Percentiles rank a stretch among this genome's conserved stretches.
Evolutionary conservation across 2,888 invertebrate genomes (phyloP).

Genomic region (Trichacis sp.): DNA sequence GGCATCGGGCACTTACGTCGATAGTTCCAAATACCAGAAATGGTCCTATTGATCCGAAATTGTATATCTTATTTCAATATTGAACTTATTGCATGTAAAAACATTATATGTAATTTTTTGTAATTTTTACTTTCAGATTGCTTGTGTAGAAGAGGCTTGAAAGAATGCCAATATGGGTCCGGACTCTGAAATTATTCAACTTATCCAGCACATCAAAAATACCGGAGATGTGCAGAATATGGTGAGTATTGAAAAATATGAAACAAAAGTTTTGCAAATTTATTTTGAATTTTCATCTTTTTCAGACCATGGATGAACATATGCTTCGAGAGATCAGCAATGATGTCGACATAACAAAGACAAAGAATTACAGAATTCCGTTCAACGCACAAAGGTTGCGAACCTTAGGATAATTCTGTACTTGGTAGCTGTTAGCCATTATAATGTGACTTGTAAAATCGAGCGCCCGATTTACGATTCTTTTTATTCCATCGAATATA

Average conservation of each 20-base stretch:
- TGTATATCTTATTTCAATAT: slow-evolving; percentile 65
- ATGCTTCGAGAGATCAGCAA: background rate
- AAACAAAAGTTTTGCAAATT: too few relatives aligned
- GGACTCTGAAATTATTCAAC: slow-evolving; percentile 71
- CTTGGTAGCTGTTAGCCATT: background rate
- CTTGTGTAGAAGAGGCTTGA: slow-evolving; percentile 70
- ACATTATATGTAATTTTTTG: too few relatives aligned
- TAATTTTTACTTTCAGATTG: slow-evolving; percentile 70
- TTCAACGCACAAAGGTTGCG: background rate
- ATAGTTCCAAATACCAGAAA: slow-evolving; percentile 70
- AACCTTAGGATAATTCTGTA: slow-evolving; percentile 3
- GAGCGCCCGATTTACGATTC: background rate
- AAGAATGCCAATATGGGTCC: slow-evolving; percentile 71
- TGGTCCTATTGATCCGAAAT: slow-evolving; percentile 77
- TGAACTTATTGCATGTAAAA: background rate
- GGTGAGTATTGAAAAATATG: slow-evolving; percentile 60
- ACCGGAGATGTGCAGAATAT: slow-evolving; percentile 70
- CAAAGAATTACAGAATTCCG: background rate
- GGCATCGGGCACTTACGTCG: slow-evolving; percentile 72
- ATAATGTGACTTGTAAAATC: background rate
- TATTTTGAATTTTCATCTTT: slow-evolving; percentile 36
- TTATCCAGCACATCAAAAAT: slow-evolving; percentile 72
- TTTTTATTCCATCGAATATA: background rate
- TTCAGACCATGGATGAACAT: slow-evolving; percentile 67
- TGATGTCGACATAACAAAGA: background rate